Conservation (phyloP, 2,888 invertebrate genomes). For the Chorisops tibialis region DNA sequence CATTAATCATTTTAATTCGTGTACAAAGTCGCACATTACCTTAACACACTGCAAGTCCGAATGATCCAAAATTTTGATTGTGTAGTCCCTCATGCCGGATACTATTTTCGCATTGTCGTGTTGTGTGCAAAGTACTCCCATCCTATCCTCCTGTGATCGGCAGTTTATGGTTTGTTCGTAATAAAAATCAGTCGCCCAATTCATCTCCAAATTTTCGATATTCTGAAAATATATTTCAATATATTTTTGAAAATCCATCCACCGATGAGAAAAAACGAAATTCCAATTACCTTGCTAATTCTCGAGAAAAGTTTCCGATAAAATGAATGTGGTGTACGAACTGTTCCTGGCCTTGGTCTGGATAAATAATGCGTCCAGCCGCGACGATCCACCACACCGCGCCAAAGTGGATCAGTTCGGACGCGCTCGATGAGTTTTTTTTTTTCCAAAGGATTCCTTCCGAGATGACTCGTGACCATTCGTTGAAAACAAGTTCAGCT, state of each 20-base stretch:
- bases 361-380: slow-evolving; percentile 97
- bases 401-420: slow-evolving; percentile 92
- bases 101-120: slow-evolving; percentile 99
- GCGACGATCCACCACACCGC: slow-evolving; percentile 90
- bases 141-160: slow-evolving; percentile 97
- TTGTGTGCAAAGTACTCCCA: slow-evolving; percentile 99
- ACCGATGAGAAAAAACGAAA: neutral
- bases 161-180: slow-evolving; percentile 96
- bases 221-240: slow-evolving; percentile 54
- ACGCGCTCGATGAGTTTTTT: slow-evolving; percentile 96
- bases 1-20: too few relatives aligned
- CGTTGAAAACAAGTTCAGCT: slow-evolving; percentile 94
- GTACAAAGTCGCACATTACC: slow-evolving; percentile 51
- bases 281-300: slow-evolving; percentile 64
- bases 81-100: slow-evolving; percentile 97
- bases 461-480: slow-evolving; percentile 96
- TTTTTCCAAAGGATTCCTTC: slow-evolving; percentile 99
- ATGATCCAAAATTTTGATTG: slow-evolving; percentile 99
- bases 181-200: slow-evolving; percentile 96
- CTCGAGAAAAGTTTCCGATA: slow-evolving; percentile 94
- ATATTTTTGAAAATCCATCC: neutral
- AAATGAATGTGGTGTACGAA: slow-evolving; percentile 90
- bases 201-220: slow-evolving; percentile 91
- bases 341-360: slow-evolving; percentile 89
- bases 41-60: slow-evolving; percentile 89